phyloP scores from a whole-genome alignment of 2,888 invertebrate species.

The Xestia xanthographa region DNA sequence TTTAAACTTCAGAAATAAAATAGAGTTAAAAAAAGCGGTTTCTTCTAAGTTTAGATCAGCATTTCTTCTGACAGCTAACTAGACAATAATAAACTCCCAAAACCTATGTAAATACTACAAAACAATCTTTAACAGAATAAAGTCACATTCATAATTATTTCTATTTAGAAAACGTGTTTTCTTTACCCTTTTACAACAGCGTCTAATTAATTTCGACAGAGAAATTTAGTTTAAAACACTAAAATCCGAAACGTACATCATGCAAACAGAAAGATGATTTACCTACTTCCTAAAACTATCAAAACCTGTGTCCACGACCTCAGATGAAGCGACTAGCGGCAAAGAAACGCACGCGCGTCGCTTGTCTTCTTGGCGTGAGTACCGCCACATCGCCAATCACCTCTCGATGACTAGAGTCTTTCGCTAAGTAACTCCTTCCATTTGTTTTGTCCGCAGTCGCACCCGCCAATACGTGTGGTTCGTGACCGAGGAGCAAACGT shows the following conservation, averaged over 20 bases:
- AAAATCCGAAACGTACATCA: not conserved
- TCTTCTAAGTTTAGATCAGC: not conserved
- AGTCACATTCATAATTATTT: not conserved
- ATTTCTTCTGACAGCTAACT: not conserved
- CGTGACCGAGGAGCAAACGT: not conserved
- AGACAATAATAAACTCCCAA: not conserved
- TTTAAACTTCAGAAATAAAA: not conserved
- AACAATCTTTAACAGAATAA: not conserved
- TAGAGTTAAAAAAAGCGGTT: too few species aligned
- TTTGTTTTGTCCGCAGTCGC: not conserved
- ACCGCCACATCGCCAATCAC: not conserved
- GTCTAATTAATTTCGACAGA: not conserved
- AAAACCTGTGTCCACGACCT: not conserved
- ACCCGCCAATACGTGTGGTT: not conserved
- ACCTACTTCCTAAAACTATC: not conserved
- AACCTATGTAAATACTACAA: slow-evolving; percentile 2
- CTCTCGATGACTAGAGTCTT: not conserved
- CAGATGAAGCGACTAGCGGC: not conserved
- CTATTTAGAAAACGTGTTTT: not conserved
- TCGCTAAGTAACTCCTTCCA: not conserved
- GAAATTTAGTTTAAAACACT: not conserved
- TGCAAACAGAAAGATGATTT: not conserved
- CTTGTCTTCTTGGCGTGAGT: not conserved
- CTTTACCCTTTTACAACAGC: not conserved
- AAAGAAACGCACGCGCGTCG: not conserved